Percentiles rank a stretch among this genome's conserved stretches.
Conservation (phyloP, 2,113 vertebrate species). For the Narcine bancroftii region DNA sequence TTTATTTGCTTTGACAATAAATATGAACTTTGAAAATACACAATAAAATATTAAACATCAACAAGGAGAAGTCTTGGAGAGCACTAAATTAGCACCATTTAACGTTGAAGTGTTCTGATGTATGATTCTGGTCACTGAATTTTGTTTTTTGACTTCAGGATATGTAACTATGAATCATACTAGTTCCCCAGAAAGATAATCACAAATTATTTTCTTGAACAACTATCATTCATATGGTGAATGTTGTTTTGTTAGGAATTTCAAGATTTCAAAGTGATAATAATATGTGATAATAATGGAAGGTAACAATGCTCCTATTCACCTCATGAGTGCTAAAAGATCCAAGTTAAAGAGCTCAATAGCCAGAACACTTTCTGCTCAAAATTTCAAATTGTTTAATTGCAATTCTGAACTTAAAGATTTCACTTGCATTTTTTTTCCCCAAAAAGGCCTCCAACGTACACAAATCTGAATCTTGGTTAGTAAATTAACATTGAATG, state of each 20-base stretch:
- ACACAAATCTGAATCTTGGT: not conserved
- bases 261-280: not conserved
- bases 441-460: too few species aligned
- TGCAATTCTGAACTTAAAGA: not conserved
- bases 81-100: not conserved
- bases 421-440: not conserved
- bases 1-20: too few species aligned
- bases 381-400: not conserved
- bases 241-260: not conserved
- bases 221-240: not conserved
- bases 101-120: not conserved
- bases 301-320: not conserved
- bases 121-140: not conserved
- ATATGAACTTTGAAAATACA: too few species aligned
- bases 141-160: not conserved
- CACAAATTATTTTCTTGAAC: not conserved
- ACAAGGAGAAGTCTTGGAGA: not conserved
- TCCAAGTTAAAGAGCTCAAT: not conserved
- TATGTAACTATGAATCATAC: not conserved
- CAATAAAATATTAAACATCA: not conserved
- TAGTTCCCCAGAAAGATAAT: not conserved
- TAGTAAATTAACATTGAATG: not conserved
- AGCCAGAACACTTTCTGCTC: not conserved
- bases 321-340: not conserved
- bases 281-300: too few species aligned